These are phyloP conservation scores for Phengaris arion DNA, from an alignment of 2,888 invertebrate species.

Conservation along the genomic window DNA sequence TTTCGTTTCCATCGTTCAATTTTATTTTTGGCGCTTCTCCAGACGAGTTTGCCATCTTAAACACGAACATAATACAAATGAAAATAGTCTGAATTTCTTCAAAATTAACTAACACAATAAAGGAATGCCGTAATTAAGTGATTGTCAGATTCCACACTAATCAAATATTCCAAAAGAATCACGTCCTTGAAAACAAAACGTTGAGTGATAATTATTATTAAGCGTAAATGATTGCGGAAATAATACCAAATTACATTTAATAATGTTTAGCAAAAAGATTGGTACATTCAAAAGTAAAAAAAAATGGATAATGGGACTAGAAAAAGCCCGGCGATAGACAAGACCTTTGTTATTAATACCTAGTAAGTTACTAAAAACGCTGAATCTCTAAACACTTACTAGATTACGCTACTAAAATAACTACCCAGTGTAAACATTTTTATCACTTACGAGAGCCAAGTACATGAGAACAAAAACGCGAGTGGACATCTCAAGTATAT, in stretches of 20 bases:
- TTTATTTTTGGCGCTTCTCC: constrained; percentile 37
- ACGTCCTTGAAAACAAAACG: neutral
- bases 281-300: neutral
- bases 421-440: constrained; percentile 13
- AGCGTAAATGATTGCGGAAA: neutral
- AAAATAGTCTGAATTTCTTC: too few relatives aligned
- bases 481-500: constrained; percentile 15
- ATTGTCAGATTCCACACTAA: neutral
- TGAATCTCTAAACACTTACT: constrained; percentile 1
- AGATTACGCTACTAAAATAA: constrained; percentile 4
- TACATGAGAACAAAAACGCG: constrained; percentile 13
- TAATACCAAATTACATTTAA: neutral
- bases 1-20: constrained; percentile 51
- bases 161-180: neutral
- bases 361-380: neutral
- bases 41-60: constrained; percentile 36
- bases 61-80: constrained; percentile 14
- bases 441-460: constrained; percentile 23
- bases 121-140: too few relatives aligned
- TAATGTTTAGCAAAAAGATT: neutral
- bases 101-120: too few relatives aligned
- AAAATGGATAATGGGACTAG: neutral
- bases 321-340: neutral
- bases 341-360: neutral
- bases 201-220: neutral